These are phyloP conservation scores for Acronicta psi DNA, from an alignment of 2,888 invertebrate species.

Conservation along the genomic window DNA sequence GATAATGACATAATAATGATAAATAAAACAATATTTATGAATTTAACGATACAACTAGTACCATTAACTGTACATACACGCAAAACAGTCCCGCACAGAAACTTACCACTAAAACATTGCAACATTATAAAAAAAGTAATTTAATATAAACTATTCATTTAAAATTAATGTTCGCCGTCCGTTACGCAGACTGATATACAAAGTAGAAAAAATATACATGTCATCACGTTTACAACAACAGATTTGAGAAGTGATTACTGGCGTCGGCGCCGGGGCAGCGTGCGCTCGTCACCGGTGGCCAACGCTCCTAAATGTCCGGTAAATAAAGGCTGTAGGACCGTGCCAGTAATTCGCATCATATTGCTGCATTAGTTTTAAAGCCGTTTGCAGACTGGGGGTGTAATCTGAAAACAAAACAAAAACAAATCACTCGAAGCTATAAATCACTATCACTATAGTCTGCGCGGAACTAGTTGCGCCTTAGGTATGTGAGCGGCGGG, in stretches of 20 bases:
- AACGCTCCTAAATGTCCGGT: constrained; percentile 36
- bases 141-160: constrained; percentile 69
- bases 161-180: constrained; percentile 72
- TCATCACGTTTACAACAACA: constrained; percentile 73
- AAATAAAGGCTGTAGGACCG: constrained; percentile 47
- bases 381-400: constrained; percentile 47
- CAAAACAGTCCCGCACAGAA: constrained; percentile 74
- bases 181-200: constrained; percentile 78
- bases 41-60: constrained; percentile 61
- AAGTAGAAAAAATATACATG: constrained; percentile 88
- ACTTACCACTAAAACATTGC: constrained; percentile 76
- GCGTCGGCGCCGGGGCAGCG: constrained; percentile 13
- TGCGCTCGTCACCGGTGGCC: constrained; percentile 7
- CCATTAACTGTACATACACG: constrained; percentile 72
- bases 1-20: constrained; percentile 33
- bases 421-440: no score
- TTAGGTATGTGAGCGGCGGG: no score
- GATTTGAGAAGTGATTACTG: constrained; percentile 43
- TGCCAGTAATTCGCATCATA: constrained; percentile 46
- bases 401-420: constrained; percentile 54
- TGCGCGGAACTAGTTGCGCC: no score
- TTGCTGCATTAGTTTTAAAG: constrained; percentile 53
- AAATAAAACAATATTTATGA: constrained; percentile 59
- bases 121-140: constrained; percentile 76
- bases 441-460: no score